A percentile compares a stretch with the other conserved stretches of the same genome.
Evolutionary conservation across 1,140 invertebrate species (phyloP).

Genomic region (Atta colombica): DNA sequence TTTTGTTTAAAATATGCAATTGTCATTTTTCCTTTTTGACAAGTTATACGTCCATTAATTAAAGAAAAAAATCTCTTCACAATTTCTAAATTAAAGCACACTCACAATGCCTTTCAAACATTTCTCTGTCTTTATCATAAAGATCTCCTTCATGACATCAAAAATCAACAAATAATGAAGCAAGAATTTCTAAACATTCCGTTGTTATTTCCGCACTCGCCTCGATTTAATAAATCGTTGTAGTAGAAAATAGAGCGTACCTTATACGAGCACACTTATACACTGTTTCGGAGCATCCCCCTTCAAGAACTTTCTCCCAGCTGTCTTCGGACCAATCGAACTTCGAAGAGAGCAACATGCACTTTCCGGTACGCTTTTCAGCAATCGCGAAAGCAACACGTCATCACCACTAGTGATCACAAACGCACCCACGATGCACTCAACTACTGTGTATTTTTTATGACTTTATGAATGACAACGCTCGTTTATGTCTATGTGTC

Average conservation of each 20-base stretch:
- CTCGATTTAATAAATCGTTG: background rate
- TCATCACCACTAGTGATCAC: background rate
- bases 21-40: too few species aligned
- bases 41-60: too few species aligned
- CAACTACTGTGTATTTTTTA: background rate
- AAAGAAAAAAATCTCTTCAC: too few species aligned
- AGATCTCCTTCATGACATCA: too few species aligned
- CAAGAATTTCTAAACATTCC: background rate
- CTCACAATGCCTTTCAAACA: too few species aligned
- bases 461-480: constrained; percentile 8
- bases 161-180: too few species aligned
- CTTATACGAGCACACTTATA: constrained; percentile 42
- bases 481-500: constrained; percentile 49
- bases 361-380: constrained; percentile 45
- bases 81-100: too few species aligned
- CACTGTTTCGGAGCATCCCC: constrained; percentile 67
- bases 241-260: constrained; percentile 43
- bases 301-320: constrained; percentile 48
- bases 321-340: constrained; percentile 67
- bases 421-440: background rate
- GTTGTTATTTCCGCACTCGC: background rate
- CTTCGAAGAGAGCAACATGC: constrained; percentile 69
- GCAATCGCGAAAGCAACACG: constrained; percentile 28
- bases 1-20: too few species aligned
- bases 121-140: too few species aligned